These are phyloP conservation scores for Palloptera scutellata DNA, from an alignment of 2,888 invertebrate species.

Conservation along the genomic window DNA sequence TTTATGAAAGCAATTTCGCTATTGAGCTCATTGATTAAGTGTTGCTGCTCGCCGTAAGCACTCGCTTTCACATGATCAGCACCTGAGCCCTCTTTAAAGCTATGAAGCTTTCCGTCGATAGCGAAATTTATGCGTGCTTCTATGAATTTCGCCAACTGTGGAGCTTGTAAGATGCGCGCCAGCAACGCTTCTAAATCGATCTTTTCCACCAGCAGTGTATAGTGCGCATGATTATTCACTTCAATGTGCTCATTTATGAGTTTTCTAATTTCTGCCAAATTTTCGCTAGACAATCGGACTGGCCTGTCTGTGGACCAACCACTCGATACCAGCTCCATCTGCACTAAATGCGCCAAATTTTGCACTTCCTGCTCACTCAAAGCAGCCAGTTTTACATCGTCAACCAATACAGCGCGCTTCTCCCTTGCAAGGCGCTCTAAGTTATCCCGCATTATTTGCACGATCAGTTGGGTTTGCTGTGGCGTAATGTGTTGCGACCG, in stretches of 20 bases:
- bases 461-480: conserved; percentile 52
- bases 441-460: conserved; percentile 55
- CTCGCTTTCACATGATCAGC: conserved; percentile 27
- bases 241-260: conserved; percentile 52
- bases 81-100: conserved; percentile 39
- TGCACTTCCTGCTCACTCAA: conserved; percentile 52
- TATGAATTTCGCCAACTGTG: conserved; percentile 51
- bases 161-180: conserved; percentile 56
- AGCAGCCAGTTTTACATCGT: conserved; percentile 36
- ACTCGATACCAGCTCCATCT: conserved; percentile 44
- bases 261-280: conserved; percentile 60
- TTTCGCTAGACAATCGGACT: conserved; percentile 53
- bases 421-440: conserved; percentile 46
- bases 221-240: conserved; percentile 49
- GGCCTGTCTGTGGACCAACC: conserved; percentile 38
- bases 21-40: conserved; percentile 67
- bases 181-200: conserved; percentile 61
- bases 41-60: conserved; percentile 61
- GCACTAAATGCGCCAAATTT: conserved; percentile 53
- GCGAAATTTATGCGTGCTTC: conserved; percentile 51
- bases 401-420: conserved; percentile 35
- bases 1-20: conserved; percentile 68
- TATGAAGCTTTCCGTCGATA: conserved; percentile 51
- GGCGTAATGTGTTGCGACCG: conserved; percentile 38
- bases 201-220: conserved; percentile 50